A percentile compares a stretch with the other conserved stretches of the same genome.
Evolutionary conservation across 2,888 invertebrate species (phyloP).

Genomic region (Stenolophus ochropezus): DNA sequence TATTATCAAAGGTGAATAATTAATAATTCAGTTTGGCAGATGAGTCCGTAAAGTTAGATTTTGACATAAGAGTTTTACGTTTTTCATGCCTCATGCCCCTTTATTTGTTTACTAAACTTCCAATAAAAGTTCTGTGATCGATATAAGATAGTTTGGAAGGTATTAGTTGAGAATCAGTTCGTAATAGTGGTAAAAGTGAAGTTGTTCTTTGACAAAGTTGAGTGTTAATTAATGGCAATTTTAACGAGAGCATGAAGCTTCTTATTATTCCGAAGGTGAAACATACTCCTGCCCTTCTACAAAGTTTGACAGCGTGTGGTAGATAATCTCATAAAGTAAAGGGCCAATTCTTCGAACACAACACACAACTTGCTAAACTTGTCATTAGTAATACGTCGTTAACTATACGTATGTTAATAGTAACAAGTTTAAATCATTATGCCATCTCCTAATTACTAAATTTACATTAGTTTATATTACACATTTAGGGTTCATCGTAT

Average conservation of each 20-base stretch:
- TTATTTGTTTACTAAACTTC: not conserved
- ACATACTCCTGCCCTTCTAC: not conserved
- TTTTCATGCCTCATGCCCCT: not conserved
- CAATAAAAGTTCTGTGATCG: not conserved
- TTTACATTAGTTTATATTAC: not conserved
- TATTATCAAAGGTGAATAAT: too few species aligned
- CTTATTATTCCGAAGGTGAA: constrained; percentile 40
- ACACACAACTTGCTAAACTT: not conserved
- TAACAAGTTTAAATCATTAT: not conserved
- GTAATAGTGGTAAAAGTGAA: not conserved
- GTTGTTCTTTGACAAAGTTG: constrained; percentile 19
- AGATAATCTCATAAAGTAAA: not conserved
- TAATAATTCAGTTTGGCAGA: too few species aligned
- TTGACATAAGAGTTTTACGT: too few species aligned
- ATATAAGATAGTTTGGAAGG: not conserved
- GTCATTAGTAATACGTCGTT: constrained; percentile 20
- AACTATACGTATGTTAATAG: not conserved
- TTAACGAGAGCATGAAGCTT: constrained; percentile 13
- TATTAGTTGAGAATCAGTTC: not conserved
- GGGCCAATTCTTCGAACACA: not conserved
- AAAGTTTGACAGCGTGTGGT: constrained; percentile 9
- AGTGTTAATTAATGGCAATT: constrained; percentile 24
- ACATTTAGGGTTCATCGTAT: too few species aligned
- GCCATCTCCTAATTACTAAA: not conserved
- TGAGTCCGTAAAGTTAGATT: not conserved